Evolutionary conservation across 2,888 invertebrate genomes (phyloP).

Genomic region (Dusona sp.): DNA sequence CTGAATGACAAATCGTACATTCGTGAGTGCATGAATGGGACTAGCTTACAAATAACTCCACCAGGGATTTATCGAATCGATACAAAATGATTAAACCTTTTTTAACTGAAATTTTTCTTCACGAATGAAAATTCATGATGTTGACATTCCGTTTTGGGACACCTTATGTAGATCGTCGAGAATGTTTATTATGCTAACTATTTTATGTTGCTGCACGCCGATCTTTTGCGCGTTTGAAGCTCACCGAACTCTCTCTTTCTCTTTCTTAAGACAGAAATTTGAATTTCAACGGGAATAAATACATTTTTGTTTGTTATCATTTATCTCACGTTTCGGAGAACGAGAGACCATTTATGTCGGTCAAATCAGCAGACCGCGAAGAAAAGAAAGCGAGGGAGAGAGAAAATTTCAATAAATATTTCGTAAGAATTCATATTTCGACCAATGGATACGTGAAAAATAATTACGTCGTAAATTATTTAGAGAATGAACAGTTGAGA

Average conservation of each 20-base stretch:
- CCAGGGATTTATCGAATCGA: neutral
- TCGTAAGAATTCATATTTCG: slow-evolving; percentile 1
- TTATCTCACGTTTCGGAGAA: slow-evolving; percentile 55
- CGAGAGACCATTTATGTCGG: slow-evolving; percentile 10
- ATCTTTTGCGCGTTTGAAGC: slow-evolving; percentile 15
- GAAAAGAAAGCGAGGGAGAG: neutral
- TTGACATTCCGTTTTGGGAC: neutral
- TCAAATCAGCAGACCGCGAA: neutral
- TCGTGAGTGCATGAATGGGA: neutral
- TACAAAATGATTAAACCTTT: neutral
- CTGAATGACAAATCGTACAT: neutral
- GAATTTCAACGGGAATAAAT: slow-evolving; percentile 51
- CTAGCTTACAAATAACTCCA: neutral
- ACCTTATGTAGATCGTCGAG: slow-evolving; percentile 24
- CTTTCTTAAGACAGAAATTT: slow-evolving; percentile 38
- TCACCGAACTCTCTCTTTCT: slow-evolving; percentile 5
- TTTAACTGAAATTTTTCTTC: neutral
- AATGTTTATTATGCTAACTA: slow-evolving; percentile 64
- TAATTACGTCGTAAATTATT: neutral
- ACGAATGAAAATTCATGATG: neutral
- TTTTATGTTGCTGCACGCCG: slow-evolving; percentile 55
- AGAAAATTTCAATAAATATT: neutral
- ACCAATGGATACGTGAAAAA: neutral
- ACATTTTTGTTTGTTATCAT: slow-evolving; percentile 66
- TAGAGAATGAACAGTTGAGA: too few species aligned